phyloP scores from a whole-genome alignment of 2,888 invertebrate genomes.

The Exocentrus adspersus region DNA sequence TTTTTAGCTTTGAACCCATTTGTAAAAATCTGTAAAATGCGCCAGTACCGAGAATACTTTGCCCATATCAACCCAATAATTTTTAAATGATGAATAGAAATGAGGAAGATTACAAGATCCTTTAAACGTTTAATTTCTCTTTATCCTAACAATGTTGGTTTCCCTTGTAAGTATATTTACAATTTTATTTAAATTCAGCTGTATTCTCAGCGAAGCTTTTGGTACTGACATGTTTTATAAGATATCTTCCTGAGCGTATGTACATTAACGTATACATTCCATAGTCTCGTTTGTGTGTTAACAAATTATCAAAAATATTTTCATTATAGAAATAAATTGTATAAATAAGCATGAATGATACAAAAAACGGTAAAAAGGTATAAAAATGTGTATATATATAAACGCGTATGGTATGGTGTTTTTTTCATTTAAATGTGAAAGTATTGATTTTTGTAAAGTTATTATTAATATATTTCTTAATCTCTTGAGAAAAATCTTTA shows the following conservation, averaged over 20 bases:
- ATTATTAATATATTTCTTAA: conserved; percentile 43
- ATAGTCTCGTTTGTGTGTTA: conserved; percentile 60
- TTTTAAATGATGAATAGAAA: too few species aligned
- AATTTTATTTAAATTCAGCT: too few species aligned
- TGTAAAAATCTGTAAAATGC: conserved; percentile 22
- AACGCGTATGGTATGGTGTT: conserved; percentile 55
- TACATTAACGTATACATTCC: conserved; percentile 44
- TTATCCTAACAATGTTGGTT: too few species aligned
- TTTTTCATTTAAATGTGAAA: conserved; percentile 50
- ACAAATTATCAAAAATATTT: conserved; percentile 62
- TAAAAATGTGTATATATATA: conserved; percentile 49
- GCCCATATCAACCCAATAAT: too few species aligned
- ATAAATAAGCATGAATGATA: conserved; percentile 55
- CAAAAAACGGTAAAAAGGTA: conserved; percentile 43
- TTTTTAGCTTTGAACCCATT: conserved; percentile 41
- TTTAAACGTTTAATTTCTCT: too few species aligned
- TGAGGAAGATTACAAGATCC: too few species aligned
- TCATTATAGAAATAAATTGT: conserved; percentile 60
- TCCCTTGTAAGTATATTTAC: too few species aligned
- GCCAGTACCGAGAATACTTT: too few species aligned
- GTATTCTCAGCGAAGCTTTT: neutral
- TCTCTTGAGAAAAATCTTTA: conserved; percentile 45
- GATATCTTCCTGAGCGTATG: conserved; percentile 36
- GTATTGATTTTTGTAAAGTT: conserved; percentile 52
- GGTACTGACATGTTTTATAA: conserved; percentile 27